Percentiles rank a stretch among this genome's conserved stretches.
Evolutionary conservation across 2,113 vertebrate genomes (phyloP).

Genomic region (Catharus fuscescens): DNA sequence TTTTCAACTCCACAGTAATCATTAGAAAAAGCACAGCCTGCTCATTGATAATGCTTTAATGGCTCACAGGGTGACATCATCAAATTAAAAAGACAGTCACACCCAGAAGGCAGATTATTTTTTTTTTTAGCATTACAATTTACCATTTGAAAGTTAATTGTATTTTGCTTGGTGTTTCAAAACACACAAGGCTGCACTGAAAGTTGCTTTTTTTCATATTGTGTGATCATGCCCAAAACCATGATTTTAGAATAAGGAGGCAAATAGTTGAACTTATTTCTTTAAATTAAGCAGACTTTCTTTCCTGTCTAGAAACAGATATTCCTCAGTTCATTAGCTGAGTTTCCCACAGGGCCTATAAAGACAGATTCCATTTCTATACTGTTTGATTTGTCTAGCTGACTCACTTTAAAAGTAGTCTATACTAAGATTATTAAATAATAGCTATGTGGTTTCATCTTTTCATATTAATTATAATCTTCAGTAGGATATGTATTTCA

Average conservation of each 20-base stretch:
- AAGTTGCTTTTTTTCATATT: slow-evolving; percentile 4
- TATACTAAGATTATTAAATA: not conserved
- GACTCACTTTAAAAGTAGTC: not conserved
- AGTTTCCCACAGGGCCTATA: not conserved
- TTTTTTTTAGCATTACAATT: slow-evolving; percentile 12
- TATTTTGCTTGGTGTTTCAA: slow-evolving; percentile 12
- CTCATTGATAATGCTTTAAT: slow-evolving; percentile 49
- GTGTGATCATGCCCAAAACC: not conserved
- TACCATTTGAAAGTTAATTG: slow-evolving; percentile 48
- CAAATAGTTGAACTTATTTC: slow-evolving; percentile 7
- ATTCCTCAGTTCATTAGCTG: slow-evolving; percentile 5
- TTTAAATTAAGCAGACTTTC: slow-evolving; percentile 29
- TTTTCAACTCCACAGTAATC: slow-evolving; percentile 55
- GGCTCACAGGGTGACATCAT: slow-evolving; percentile 41
- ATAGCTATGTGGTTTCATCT: not conserved
- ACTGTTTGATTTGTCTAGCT: not conserved
- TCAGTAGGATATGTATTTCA: not conserved
- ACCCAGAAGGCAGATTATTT: not conserved
- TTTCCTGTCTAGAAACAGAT: not conserved
- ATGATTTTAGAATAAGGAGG: slow-evolving; percentile 4
- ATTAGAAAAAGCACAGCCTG: slow-evolving; percentile 31
- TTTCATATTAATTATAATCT: not conserved
- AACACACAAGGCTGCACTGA: not conserved
- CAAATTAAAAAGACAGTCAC: slow-evolving; percentile 23
- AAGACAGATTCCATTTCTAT: not conserved